These are phyloP conservation scores for Apodemus agrarius DNA, from an alignment of 2,797 vertebrate genomes.

Conservation along the genomic window DNA sequence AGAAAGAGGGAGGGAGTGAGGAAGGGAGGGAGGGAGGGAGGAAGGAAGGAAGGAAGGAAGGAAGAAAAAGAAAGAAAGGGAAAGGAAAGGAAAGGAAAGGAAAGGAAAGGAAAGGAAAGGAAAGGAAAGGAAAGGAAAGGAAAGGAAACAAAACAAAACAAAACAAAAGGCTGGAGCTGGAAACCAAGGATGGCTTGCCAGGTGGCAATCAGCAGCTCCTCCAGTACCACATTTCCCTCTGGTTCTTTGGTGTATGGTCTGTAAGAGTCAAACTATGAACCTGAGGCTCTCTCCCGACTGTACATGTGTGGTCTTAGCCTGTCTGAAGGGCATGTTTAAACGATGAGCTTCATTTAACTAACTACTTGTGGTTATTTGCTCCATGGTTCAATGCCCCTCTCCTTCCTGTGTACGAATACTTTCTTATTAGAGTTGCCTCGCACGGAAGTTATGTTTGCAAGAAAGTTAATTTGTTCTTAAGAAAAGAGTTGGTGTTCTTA, in stretches of 20 bases:
- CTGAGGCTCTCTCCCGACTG: background rate
- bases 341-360: background rate
- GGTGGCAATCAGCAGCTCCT: background rate
- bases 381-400: background rate
- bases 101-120: no score
- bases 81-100: no score
- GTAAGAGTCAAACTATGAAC: background rate
- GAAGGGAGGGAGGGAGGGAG: background rate
- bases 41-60: background rate
- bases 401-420: background rate
- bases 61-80: no score
- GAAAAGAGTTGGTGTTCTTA: background rate
- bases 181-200: background rate
- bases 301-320: background rate
- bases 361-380: background rate
- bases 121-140: no score
- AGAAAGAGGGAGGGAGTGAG: no score
- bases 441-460: background rate
- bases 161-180: background rate
- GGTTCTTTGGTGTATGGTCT: background rate
- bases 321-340: background rate
- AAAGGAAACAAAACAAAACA: no score
- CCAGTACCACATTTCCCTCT: no score
- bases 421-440: background rate
- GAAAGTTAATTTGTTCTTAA: conserved; percentile 2